phyloP scores from a whole-genome alignment of 1,140 invertebrate genomes.

The Mycetomoellerius zeteki region DNA sequence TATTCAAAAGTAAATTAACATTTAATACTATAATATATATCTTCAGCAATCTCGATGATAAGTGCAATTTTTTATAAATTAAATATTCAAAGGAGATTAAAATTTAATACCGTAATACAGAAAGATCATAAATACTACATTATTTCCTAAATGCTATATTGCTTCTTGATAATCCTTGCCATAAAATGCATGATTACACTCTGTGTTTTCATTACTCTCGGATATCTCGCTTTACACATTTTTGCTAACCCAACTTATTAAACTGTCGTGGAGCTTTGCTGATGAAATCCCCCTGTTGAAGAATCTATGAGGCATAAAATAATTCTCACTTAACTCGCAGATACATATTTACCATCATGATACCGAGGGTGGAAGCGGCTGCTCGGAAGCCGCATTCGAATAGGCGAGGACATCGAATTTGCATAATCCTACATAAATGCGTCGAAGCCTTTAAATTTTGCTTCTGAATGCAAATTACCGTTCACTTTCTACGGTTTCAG shows the following conservation, averaged over 20 bases:
- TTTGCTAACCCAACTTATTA: neutral
- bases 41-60: neutral
- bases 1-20: too few species aligned
- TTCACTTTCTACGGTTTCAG: slow-evolving; percentile 30
- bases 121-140: neutral
- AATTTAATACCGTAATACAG: neutral
- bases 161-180: neutral
- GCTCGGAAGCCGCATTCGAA: slow-evolving; percentile 36
- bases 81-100: neutral
- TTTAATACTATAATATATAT: neutral
- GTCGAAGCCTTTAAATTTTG: slow-evolving; percentile 46
- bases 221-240: neutral
- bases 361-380: slow-evolving; percentile 1
- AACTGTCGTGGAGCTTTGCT: neutral
- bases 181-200: neutral
- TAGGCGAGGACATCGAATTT: slow-evolving; percentile 57
- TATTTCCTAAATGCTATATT: neutral
- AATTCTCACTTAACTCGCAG: slow-evolving; percentile 52
- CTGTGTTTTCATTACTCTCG: slow-evolving; percentile 1
- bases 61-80: neutral
- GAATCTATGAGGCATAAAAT: slow-evolving; percentile 55
- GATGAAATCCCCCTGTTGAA: neutral
- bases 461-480: slow-evolving; percentile 46
- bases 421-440: slow-evolving; percentile 60
- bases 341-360: slow-evolving; percentile 51